Evolutionary conservation across 1,140 invertebrate species (phyloP).

Genomic region (Bombus vancouverensis): DNA sequence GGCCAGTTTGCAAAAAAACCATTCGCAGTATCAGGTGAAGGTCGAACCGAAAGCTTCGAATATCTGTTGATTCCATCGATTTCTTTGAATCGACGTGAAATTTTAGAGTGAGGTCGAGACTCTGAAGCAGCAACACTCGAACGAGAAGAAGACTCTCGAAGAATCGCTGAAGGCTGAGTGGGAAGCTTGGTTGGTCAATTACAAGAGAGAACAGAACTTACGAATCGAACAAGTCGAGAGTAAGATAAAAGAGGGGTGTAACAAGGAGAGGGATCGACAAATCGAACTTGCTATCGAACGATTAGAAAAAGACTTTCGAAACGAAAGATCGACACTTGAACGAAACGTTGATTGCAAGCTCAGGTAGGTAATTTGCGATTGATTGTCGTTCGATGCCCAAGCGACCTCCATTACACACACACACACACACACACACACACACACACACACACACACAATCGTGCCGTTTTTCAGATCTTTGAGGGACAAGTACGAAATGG

Average conservation of each 20-base stretch:
- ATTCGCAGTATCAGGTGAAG: constrained; percentile 70
- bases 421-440: too few species aligned
- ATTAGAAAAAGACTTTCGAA: constrained; percentile 84
- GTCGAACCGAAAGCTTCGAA: neutral
- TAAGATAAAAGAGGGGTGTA: constrained; percentile 84
- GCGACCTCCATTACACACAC: too few species aligned
- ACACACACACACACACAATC: rapidly evolving
- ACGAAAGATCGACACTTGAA: constrained; percentile 81
- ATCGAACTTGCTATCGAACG: constrained; percentile 86
- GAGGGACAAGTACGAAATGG: constrained; percentile 89
- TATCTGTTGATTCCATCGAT: neutral
- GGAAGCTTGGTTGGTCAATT: constrained; percentile 83
- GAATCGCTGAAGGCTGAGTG: constrained; percentile 84
- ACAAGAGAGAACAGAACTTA: constrained; percentile 83
- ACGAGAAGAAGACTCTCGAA: constrained; percentile 83
- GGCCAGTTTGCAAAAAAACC: constrained; percentile 60
- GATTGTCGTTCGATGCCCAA: too few species aligned
- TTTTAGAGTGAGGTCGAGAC: constrained; percentile 74
- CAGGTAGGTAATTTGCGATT: constrained; percentile 81
- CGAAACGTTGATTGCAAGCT: constrained; percentile 85
- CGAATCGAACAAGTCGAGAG: constrained; percentile 84
- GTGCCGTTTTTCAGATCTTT: constrained; percentile 83
- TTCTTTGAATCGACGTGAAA: neutral
- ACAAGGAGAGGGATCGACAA: constrained; percentile 85
- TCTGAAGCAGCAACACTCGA: constrained; percentile 79